A percentile compares a stretch with the other conserved stretches of the same genome.
These are phyloP conservation scores for Drosophila acutilabella DNA, from an alignment of 2,888 invertebrate genomes.

Conservation along the genomic window DNA sequence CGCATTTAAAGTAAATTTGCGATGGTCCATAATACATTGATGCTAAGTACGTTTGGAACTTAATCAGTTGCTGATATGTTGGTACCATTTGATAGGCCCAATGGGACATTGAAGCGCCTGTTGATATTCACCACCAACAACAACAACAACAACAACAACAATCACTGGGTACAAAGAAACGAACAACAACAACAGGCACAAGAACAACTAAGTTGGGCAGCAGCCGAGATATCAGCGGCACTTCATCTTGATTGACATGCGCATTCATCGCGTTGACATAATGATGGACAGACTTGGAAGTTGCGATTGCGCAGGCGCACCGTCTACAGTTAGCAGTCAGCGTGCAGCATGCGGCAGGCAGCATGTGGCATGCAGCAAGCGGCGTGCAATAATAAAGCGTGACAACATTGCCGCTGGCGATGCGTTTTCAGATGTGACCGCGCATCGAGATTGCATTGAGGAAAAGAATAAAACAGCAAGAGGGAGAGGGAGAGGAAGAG, in stretches of 20 bases:
- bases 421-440: constrained; percentile 71
- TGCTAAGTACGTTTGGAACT: not conserved
- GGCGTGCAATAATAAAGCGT: constrained; percentile 53
- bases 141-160: constrained; percentile 9
- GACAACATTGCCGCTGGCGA: constrained; percentile 63
- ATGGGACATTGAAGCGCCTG: constrained; percentile 29
- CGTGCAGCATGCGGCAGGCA: constrained; percentile 19
- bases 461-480: constrained; percentile 1
- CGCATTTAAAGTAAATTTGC: too few relatives aligned
- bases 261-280: constrained; percentile 85
- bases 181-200: constrained; percentile 18
- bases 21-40: constrained; percentile 14
- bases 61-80: constrained; percentile 20
- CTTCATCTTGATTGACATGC: constrained; percentile 85
- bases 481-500: not conserved
- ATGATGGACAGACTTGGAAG: constrained; percentile 83
- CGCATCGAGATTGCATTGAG: constrained; percentile 37
- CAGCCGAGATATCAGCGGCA: constrained; percentile 81
- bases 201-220: constrained; percentile 27
- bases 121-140: too few relatives aligned
- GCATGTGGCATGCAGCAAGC: constrained; percentile 25
- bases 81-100: constrained; percentile 9
- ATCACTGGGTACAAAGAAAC: constrained; percentile 2
- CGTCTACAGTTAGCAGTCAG: constrained; percentile 24
- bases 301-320: constrained; percentile 51